phyloP scores from a whole-genome alignment of 2,113 vertebrate genomes.

The Amphiprion percula region DNA sequence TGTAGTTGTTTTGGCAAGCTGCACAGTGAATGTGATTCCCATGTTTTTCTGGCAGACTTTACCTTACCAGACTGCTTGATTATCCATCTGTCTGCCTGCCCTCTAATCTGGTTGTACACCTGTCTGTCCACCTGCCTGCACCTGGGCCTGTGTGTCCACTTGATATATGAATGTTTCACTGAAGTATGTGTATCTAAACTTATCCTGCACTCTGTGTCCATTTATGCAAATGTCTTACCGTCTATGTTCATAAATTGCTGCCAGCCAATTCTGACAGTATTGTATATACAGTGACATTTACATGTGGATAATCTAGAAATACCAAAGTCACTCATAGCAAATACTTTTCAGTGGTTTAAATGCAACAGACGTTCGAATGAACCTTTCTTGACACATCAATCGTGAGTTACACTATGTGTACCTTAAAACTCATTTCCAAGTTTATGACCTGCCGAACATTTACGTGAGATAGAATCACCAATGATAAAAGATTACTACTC shows the following conservation, averaged over 20 bases:
- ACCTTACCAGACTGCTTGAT: not conserved
- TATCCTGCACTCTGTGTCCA: not conserved
- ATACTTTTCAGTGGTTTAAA: not conserved
- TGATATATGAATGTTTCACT: not conserved
- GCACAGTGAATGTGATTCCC: not conserved
- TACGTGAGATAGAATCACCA: conserved; percentile 25
- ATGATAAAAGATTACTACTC: conserved; percentile 24
- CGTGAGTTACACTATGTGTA: not conserved
- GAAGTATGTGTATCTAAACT: not conserved
- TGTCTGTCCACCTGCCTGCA: not conserved
- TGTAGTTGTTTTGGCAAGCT: conserved; percentile 26
- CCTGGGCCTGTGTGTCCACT: not conserved
- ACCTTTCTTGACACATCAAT: conserved; percentile 6
- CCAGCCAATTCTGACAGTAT: not conserved
- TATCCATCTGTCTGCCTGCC: conserved; percentile 19
- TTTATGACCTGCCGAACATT: conserved; percentile 14
- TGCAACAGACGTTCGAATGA: not conserved
- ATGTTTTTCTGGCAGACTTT: conserved; percentile 15
- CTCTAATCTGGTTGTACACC: conserved; percentile 26
- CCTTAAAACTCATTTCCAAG: conserved; percentile 10
- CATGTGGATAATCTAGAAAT: not conserved
- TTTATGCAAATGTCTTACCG: conserved; percentile 5
- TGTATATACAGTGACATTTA: too few species aligned
- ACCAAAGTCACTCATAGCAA: not conserved
- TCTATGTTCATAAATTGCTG: not conserved